phyloP scores from a whole-genome alignment of 2,113 vertebrate genomes.

The Amblyopsis rosae region DNA sequence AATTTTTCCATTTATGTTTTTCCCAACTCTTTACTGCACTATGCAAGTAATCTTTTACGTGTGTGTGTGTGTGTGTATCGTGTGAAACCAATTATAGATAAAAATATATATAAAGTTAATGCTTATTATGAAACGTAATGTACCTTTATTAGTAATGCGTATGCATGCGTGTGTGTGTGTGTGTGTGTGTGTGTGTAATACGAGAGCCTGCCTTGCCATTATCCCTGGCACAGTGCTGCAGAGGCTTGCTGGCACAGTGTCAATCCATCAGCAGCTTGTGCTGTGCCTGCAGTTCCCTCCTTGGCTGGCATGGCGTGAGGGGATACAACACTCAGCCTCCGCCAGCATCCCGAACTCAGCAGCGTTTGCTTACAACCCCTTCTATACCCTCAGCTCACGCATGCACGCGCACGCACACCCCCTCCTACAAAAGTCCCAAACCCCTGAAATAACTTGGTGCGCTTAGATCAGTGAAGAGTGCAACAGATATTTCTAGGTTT shows the following conservation, averaged over 20 bases:
- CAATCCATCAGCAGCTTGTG: constrained; percentile 71
- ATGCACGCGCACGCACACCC: background rate
- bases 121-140: too few species aligned
- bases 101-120: background rate
- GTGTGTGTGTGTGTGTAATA: constrained; percentile 26
- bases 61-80: too few species aligned
- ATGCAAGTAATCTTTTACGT: too few species aligned
- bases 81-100: background rate
- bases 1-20: too few species aligned
- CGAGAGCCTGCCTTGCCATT: constrained; percentile 17
- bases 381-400: too few species aligned
- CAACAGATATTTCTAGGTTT: background rate
- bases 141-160: background rate
- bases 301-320: constrained; percentile 31
- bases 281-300: constrained; percentile 63
- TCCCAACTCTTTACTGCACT: too few species aligned
- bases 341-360: constrained; percentile 44
- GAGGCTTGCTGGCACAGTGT: constrained; percentile 58
- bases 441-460: constrained; percentile 24
- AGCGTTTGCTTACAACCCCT: constrained; percentile 25
- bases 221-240: constrained; percentile 45
- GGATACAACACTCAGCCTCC: constrained; percentile 38
- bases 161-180: constrained; percentile 2
- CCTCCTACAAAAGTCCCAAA: constrained; percentile 11
- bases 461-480: background rate